These are phyloP conservation scores for Cyphomyrus discorhynchus DNA, from an alignment of 2,113 vertebrate genomes.

Conservation along the genomic window DNA sequence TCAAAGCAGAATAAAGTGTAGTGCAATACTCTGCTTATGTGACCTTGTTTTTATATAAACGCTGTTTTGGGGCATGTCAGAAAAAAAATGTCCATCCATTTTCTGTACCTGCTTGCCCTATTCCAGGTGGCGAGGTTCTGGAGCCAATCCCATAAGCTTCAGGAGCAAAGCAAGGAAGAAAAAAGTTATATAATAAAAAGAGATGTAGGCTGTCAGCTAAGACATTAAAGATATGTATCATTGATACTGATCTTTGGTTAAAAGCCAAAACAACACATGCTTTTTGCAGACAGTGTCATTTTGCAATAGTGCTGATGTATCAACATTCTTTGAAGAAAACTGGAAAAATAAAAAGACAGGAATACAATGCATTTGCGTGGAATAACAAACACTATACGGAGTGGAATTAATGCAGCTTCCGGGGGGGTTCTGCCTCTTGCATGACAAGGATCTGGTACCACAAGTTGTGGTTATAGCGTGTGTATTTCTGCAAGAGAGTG, in stretches of 20 bases:
- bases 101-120: background rate
- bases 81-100: background rate
- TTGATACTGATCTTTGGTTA: background rate
- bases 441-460: background rate
- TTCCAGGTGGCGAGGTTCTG: background rate
- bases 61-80: background rate
- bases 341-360: background rate
- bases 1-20: background rate
- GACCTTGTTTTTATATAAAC: background rate
- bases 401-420: background rate
- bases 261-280: background rate
- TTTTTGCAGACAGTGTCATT: background rate
- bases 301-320: background rate
- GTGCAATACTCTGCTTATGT: background rate
- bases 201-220: background rate
- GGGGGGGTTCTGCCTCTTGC: background rate
- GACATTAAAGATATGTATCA: conserved; percentile 1
- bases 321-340: background rate
- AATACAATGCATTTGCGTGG: background rate
- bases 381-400: background rate
- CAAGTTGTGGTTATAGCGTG: background rate
- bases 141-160: background rate
- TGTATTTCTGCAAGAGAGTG: background rate
- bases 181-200: background rate
- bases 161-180: background rate